Base-by-base conservation (phyloP, 1,140 invertebrate genomes). In the Penaeus chinensis region DNA sequence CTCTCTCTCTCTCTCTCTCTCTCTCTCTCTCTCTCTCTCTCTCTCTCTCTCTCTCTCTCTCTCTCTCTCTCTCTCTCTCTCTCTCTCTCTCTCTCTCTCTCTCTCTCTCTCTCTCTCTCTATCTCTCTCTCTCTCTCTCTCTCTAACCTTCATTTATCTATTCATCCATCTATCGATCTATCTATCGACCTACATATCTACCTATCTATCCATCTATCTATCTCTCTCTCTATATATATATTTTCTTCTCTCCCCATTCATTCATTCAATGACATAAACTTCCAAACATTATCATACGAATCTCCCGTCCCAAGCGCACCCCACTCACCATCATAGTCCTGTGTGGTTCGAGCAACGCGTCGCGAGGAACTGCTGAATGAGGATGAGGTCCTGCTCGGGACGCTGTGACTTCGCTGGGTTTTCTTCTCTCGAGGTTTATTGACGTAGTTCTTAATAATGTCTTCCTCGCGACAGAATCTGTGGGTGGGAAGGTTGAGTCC, bases 381-480 rank as follows among this genome's bases (percentile, higher is more conserved):
- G 61, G 47, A 61, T 10, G 85, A 71, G n/a, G 65, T 62, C 13
- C 90, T 32, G 60, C 74, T 77, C 19, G 90, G 90, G 24, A 90
- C 90, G 63, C 90, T 90, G 82, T 89, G 84, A 63, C 90, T 90
- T 18, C 90, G 71, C 54, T 81, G 83, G 66, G 80, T 83, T 74
- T 89, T 90, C 85, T 90, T 90, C 19, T 87, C 82, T 37, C 79
- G 69, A 10, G 90, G 90, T 47, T 90, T 90, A 78, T 90, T 90
- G 54, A 90, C 90, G 62, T 90, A 90, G 81, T 90, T 89, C 78
- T 90, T 90, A 27, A 90, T 90, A 62, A 90, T 87, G 82, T 90
- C 90, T 66, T 90, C 90, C 86, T 90, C 90, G 24, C 90, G 74
- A 77, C 90, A 90, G 88, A 90, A 90, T 69, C 90, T 90, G 85